These are phyloP conservation scores for Pogona vitticeps DNA, from an alignment of 2,113 vertebrate genomes.

Conservation along the genomic window DNA sequence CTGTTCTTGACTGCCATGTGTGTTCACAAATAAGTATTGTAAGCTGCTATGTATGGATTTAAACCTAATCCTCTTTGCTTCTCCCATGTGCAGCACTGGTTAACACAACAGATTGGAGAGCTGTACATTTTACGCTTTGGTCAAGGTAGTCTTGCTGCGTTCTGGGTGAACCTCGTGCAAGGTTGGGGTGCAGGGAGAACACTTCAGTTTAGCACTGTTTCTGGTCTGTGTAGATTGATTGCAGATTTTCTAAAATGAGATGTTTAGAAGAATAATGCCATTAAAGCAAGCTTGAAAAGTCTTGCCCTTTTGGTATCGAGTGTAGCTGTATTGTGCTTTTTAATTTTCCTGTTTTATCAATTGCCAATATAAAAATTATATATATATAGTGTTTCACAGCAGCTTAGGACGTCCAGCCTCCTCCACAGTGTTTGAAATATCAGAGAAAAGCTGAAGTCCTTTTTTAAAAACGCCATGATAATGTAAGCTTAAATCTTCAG, in stretches of 20 bases:
- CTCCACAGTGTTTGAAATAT: constrained; percentile 79
- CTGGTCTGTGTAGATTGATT: constrained; percentile 79
- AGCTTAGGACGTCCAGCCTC: constrained; percentile 82
- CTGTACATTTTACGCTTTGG: constrained; percentile 75
- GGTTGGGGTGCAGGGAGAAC: constrained; percentile 60
- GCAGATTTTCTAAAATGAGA: constrained; percentile 79
- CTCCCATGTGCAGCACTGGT: constrained; percentile 79
- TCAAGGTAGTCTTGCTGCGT: constrained; percentile 77
- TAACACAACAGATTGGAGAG: constrained; percentile 75
- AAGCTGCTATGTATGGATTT: constrained; percentile 83
- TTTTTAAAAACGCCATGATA: constrained; percentile 77
- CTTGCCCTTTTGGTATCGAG: constrained; percentile 80
- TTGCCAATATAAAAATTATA: constrained; percentile 81
- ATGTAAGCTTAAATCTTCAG: constrained; percentile 84
- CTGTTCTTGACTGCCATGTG: constrained; percentile 79
- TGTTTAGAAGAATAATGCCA: constrained; percentile 80
- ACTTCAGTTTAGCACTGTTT: constrained; percentile 78
- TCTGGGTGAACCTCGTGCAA: constrained; percentile 59
- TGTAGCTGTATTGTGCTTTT: constrained; percentile 84
- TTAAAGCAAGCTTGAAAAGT: constrained; percentile 71
- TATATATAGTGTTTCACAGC: constrained; percentile 85
- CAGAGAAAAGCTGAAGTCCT: constrained; percentile 60
- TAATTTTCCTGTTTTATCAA: constrained; percentile 88
- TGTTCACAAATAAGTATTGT: constrained; percentile 81
- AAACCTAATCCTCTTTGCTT: constrained; percentile 77